phyloP scores from a whole-genome alignment of 2,113 vertebrate species.

The Pseudorasbora parva region DNA sequence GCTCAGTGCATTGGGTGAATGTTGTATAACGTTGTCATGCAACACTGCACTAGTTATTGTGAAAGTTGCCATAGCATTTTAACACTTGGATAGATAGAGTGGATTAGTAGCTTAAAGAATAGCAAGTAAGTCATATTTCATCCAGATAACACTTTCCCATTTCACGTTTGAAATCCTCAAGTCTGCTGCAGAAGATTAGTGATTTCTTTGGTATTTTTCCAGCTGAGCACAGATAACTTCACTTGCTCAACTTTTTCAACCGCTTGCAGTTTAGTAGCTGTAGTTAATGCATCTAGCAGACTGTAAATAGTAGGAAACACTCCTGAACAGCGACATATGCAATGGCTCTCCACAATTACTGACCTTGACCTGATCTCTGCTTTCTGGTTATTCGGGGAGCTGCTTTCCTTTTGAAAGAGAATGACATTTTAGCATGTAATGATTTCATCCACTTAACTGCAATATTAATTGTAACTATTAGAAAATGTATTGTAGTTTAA shows the following conservation, averaged over 20 bases:
- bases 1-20: background rate
- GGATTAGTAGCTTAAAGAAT: conserved; percentile 38
- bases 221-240: conserved; percentile 24
- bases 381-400: background rate
- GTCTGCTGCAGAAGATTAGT: conserved; percentile 42
- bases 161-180: conserved; percentile 48
- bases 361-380: background rate
- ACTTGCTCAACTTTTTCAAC: background rate
- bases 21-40: background rate
- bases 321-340: background rate
- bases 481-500: background rate
- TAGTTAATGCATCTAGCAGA: background rate
- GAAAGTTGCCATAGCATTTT: conserved; percentile 19
- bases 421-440: background rate
- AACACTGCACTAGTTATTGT: conserved; percentile 4
- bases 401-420: background rate
- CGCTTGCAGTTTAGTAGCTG: background rate
- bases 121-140: conserved; percentile 17
- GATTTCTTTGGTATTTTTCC: conserved; percentile 37
- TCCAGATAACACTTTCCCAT: conserved; percentile 48
- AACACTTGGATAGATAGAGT: conserved; percentile 37
- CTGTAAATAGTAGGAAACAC: background rate
- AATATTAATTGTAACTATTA: background rate
- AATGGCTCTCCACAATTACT: background rate
- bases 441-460: background rate